Evolutionary conservation across 2,888 invertebrate species (phyloP).

Genomic region (Idaea aversata): DNA sequence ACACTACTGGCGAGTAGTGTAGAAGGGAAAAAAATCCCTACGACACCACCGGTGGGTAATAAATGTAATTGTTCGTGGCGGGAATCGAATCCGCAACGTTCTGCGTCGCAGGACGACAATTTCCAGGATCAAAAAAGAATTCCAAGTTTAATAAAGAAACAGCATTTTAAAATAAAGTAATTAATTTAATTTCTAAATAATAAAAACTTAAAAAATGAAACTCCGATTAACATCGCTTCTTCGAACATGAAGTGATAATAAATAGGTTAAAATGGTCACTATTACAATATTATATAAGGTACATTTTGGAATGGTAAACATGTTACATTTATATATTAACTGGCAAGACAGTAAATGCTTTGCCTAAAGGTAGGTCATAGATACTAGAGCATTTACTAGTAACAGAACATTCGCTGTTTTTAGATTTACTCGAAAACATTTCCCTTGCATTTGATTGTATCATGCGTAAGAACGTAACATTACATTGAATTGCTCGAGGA

Average conservation of each 20-base stretch:
- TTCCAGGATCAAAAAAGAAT: background rate
- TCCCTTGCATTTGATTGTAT: too few species aligned
- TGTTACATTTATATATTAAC: conserved; percentile 4
- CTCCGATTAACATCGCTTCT: background rate
- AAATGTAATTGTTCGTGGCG: background rate
- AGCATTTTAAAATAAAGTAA: background rate
- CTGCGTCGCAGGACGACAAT: conserved; percentile 9
- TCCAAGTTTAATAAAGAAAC: background rate
- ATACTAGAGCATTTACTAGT: too few species aligned
- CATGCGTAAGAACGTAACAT: too few species aligned
- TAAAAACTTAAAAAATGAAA: background rate
- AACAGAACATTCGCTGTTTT: too few species aligned
- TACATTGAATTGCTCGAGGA: too few species aligned
- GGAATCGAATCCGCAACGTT: too few species aligned
- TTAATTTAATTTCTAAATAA: background rate
- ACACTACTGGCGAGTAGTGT: too few species aligned
- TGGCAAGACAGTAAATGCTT: conserved; percentile 32
- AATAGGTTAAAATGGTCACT: conserved; percentile 6
- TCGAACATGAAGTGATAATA: background rate
- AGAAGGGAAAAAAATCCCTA: too few species aligned
- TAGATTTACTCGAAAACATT: too few species aligned
- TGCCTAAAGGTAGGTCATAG: background rate
- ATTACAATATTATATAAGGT: conserved; percentile 23
- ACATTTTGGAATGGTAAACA: conserved; percentile 37
- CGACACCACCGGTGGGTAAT: too few species aligned